These are phyloP conservation scores for Laterallus jamaicensis DNA, from an alignment of 2,113 vertebrate genomes.

Conservation along the genomic window DNA sequence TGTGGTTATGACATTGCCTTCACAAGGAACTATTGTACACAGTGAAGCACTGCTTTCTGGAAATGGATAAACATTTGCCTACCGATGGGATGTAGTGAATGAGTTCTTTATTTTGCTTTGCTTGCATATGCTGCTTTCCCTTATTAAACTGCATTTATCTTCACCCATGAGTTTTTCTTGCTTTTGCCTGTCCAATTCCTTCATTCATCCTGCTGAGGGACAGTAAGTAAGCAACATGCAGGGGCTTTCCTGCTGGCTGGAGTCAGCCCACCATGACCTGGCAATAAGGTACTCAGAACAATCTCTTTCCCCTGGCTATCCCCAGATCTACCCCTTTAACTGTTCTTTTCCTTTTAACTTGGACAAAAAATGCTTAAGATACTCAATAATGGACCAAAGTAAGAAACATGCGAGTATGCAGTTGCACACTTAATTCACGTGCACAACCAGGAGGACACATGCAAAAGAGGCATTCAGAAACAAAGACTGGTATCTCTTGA, in stretches of 20 bases:
- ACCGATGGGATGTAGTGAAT: neutral
- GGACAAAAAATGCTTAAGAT: neutral
- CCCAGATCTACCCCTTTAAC: neutral
- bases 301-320: neutral
- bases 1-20: neutral
- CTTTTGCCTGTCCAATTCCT: neutral
- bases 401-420: neutral
- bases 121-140: neutral
- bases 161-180: accelerated
- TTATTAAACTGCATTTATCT: neutral
- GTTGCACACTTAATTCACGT: neutral
- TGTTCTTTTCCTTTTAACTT: neutral
- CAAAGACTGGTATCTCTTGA: neutral
- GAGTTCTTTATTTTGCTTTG: neutral
- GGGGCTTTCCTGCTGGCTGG: neutral
- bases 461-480: neutral
- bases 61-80: neutral
- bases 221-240: accelerated
- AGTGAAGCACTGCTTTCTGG: neutral
- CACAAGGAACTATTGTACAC: neutral
- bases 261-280: neutral
- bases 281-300: accelerated
- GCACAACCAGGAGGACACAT: neutral
- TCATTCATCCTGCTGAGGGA: neutral
- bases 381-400: neutral